These are phyloP conservation scores for Geococcyx californianus DNA, from an alignment of 2,113 vertebrate species.

Conservation along the genomic window DNA sequence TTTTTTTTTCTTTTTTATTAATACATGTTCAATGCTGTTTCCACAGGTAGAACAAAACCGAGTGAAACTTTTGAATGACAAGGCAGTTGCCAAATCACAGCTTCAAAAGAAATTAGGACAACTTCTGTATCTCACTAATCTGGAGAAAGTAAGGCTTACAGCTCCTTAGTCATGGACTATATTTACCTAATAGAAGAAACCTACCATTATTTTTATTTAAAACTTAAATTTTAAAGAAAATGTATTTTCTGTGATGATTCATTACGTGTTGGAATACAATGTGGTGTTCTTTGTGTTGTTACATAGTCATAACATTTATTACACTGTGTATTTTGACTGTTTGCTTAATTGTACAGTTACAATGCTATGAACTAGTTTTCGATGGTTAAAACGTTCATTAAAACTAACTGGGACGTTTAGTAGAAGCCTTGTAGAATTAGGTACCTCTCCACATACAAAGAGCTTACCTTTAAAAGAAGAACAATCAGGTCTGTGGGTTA, in stretches of 20 bases:
- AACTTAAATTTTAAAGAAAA: neutral
- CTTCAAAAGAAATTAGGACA: conserved; percentile 97
- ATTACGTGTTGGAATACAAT: neutral
- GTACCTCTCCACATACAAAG: neutral
- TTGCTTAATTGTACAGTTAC: neutral
- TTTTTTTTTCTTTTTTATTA: neutral
- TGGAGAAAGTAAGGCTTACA: conserved; percentile 87
- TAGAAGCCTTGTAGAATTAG: neutral
- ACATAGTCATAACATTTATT: neutral
- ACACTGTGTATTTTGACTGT: neutral
- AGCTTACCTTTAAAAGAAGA: neutral
- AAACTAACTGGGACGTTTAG: neutral
- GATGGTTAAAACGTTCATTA: neutral
- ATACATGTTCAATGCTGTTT: neutral
- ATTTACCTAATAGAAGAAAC: neutral
- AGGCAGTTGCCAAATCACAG: conserved; percentile 92
- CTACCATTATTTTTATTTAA: neutral
- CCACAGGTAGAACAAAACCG: conserved; percentile 93
- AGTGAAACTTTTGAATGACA: conserved; percentile 94
- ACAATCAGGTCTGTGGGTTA: neutral
- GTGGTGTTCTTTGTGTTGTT: neutral
- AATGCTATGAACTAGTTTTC: neutral
- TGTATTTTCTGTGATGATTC: neutral
- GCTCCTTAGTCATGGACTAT: neutral
- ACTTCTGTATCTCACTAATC: conserved; percentile 93